Evolutionary conservation across 2,797 vertebrate genomes (phyloP), one percentile per base, ranked within the genome.

Genomic region (Megalops cyprinoides): DNA sequence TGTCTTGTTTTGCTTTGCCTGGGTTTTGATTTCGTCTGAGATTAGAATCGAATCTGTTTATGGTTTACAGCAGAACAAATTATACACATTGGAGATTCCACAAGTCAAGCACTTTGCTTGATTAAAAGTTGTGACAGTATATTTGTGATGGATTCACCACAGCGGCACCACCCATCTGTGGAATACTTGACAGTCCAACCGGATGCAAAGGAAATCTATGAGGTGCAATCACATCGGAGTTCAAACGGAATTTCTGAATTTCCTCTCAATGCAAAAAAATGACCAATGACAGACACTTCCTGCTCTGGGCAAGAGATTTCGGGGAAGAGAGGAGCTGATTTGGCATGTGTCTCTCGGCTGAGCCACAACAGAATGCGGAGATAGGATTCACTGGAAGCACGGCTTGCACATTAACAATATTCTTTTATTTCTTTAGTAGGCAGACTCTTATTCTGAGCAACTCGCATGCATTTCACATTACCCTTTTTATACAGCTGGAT

Each of bases 211-310:
- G 9, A 31, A 60, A 60, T 9, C 1, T 2, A 7, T n/a, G 28
- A 25, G 56, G 25, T 25, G 28, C 56, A 60, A 8, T 28, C 58
- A 37, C 28, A 65, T 34, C 12, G 37, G 62, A 34, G 62, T n/a
- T 65, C 12, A 65, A 65, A 37, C 31, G 62, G 62, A 34, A 65
- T 65, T 65, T 4, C 62, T 15, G 18, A 53, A 53, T 53, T 53
- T 53, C 51, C 51, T 15, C 62, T 65, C 62, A 20, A 65, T 65
- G 62, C 62, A 65, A 65, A 65, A n/a, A 34, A 65, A 65, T 37
- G 28, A 37, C 62, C 62, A 65, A 37, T 7, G 62, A 65, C 62
- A 65, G 62, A 65, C 31, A 65, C 31, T 65, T 39, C 62, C 62
- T 65, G n/a, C 62, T 5, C 14, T 12, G 31, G 14, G 37, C 28